These are phyloP conservation scores for Centropus bengalensis DNA, from an alignment of 2,113 vertebrate genomes.

Conservation along the genomic window DNA sequence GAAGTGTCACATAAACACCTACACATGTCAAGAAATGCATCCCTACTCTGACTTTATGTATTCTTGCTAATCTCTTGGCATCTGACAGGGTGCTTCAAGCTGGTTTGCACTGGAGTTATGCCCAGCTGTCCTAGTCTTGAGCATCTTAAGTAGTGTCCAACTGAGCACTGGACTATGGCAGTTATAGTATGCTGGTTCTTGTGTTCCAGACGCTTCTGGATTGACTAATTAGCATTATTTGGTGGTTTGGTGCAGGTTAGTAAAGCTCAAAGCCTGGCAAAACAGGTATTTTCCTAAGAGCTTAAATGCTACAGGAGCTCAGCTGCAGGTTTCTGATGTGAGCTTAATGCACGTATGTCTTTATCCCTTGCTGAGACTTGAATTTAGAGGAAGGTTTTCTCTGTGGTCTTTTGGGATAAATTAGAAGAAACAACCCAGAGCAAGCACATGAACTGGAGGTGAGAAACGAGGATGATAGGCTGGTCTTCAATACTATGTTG, in stretches of 20 bases:
- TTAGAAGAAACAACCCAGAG: not conserved
- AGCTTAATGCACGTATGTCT: not conserved
- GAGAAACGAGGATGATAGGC: not conserved
- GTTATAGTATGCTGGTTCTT: not conserved
- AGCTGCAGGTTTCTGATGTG: conserved; percentile 14
- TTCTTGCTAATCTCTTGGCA: not conserved
- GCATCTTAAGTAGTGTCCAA: not conserved
- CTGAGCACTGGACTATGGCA: not conserved
- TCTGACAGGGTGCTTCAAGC: not conserved
- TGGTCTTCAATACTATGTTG: not conserved
- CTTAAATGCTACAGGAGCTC: not conserved
- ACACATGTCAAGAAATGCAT: not conserved
- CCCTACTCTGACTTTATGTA: not conserved
- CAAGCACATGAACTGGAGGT: not conserved
- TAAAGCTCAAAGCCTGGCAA: not conserved
- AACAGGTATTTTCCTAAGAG: not conserved
- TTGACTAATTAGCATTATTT: not conserved
- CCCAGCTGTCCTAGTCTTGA: not conserved
- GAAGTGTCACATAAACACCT: not conserved
- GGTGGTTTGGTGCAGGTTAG: not conserved
- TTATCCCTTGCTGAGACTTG: conserved; percentile 21
- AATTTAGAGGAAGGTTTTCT: conserved; percentile 23
- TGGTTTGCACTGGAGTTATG: not conserved
- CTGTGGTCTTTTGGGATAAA: not conserved
- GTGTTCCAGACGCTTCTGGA: not conserved